phyloP scores from a whole-genome alignment of 1,140 invertebrate genomes.

The Drosophila trapezifrons region DNA sequence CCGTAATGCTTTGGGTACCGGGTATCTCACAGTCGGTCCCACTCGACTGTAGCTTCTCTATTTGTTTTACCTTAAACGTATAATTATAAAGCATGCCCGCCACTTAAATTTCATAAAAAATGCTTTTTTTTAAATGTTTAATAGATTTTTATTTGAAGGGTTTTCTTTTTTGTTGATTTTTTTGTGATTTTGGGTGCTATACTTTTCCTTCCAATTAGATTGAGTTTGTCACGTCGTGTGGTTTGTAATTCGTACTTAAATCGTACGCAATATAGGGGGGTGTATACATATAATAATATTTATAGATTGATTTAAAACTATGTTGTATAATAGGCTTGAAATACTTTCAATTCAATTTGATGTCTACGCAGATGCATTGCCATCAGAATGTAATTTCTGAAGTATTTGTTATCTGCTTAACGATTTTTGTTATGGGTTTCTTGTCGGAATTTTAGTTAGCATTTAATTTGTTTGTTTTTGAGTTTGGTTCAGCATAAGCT shows the following conservation, averaged over 20 bases:
- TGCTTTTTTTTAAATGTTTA: conserved; percentile 48
- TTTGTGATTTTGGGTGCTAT: conserved; percentile 61
- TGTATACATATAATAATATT: conserved; percentile 72
- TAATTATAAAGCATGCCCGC: too few species aligned
- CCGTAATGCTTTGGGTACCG: too few species aligned
- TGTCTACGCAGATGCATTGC: conserved; percentile 37
- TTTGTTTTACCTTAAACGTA: too few species aligned
- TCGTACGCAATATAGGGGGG: conserved; percentile 63
- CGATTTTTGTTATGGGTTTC: conserved; percentile 9
- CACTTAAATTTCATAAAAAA: background rate
- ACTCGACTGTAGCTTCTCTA: too few species aligned
- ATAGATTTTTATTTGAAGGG: conserved; percentile 62
- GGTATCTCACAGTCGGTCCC: too few species aligned
- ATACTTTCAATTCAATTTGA: conserved; percentile 66
- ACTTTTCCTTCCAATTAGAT: conserved; percentile 71
- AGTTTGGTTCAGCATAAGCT: conserved; percentile 54
- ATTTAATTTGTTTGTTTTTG: conserved; percentile 37
- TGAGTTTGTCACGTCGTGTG: conserved; percentile 68
- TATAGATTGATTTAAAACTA: conserved; percentile 68
- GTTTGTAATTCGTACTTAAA: conserved; percentile 70
- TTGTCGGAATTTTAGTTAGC: conserved; percentile 29
- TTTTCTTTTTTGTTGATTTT: conserved; percentile 54
- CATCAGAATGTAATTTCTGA: conserved; percentile 33
- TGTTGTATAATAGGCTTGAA: conserved; percentile 71
- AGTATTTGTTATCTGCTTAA: conserved; percentile 22